A percentile compares a stretch with the other conserved stretches of the same genome.
Conservation (phyloP, 2,888 invertebrate genomes). For the Herminia tarsipennalis region DNA sequence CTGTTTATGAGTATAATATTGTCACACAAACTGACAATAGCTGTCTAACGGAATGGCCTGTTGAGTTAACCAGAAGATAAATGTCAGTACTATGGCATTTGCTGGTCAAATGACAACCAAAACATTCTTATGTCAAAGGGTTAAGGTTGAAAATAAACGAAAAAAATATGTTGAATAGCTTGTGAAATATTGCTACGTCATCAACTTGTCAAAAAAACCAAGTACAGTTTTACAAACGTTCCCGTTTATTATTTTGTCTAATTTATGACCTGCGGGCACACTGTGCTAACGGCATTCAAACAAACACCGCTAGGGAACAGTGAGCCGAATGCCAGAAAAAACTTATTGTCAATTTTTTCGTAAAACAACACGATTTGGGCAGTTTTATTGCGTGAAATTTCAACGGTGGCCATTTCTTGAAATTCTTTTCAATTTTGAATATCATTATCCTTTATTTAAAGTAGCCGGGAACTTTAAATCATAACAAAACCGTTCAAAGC, state of each 20-base stretch:
- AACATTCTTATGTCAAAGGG: neutral
- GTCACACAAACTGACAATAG: constrained; percentile 42
- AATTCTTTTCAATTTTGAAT: constrained; percentile 56
- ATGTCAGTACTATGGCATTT: no score
- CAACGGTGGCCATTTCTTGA: constrained; percentile 72
- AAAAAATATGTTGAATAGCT: neutral
- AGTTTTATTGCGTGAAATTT: constrained; percentile 73
- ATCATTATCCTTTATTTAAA: constrained; percentile 65
- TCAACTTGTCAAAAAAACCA: constrained; percentile 52
- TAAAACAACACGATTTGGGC: constrained; percentile 64
- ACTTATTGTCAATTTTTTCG: constrained; percentile 62
- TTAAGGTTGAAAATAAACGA: constrained; percentile 9
- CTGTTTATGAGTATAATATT: constrained; percentile 27
- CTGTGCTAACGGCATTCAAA: constrained; percentile 66
- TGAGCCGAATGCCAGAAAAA: constrained; percentile 45
- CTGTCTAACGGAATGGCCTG: constrained; percentile 44
- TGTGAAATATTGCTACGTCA: constrained; percentile 54
- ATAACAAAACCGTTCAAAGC: constrained; percentile 36
- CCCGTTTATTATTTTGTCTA: constrained; percentile 75
- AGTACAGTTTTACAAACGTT: constrained; percentile 76
- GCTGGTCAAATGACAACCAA: no score
- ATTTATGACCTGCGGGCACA: constrained; percentile 75
- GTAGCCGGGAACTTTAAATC: constrained; percentile 62
- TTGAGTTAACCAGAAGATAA: constrained; percentile 52
- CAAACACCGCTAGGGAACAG: constrained; percentile 65